Percentiles rank a stretch among this genome's conserved stretches.
Evolutionary conservation across 1,140 invertebrate species (phyloP).

Genomic region (Anadara kagoshimensis): DNA sequence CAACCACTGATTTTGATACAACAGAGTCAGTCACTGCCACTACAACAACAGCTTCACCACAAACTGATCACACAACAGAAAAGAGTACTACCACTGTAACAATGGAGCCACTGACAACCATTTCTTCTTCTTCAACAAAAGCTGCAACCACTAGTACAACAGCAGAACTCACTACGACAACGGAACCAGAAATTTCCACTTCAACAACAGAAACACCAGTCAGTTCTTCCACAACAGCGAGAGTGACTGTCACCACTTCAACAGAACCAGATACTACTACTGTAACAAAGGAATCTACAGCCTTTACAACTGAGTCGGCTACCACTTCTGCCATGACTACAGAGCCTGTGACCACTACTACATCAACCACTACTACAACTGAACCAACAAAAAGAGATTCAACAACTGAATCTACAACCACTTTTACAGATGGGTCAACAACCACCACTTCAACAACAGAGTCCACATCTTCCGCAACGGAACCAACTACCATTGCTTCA

Average conservation of each 20-base stretch:
- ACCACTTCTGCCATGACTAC: neutral
- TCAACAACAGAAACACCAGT: neutral
- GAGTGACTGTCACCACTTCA: neutral
- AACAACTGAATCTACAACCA: constrained; percentile 5
- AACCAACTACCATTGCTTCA: neutral
- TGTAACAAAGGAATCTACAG: no score
- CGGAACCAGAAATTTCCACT: neutral
- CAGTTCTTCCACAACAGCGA: neutral
- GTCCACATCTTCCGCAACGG: neutral
- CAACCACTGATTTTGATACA: neutral
- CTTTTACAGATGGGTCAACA: neutral
- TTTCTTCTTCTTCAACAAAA: neutral
- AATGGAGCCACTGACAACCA: neutral
- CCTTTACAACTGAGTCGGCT: no score
- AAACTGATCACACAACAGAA: neutral
- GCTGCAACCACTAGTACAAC: neutral
- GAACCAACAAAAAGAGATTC: neutral
- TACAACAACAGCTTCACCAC: neutral
- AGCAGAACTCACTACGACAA: neutral
- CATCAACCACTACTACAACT: neutral
- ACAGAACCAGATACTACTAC: neutral
- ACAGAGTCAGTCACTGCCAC: neutral
- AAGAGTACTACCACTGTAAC: neutral
- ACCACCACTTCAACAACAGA: neutral
- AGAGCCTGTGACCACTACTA: neutral